A percentile compares a stretch with the other conserved stretches of the same genome.
Conservation (phyloP, 1,140 invertebrate genomes). For the Riptortus pedestris region DNA sequence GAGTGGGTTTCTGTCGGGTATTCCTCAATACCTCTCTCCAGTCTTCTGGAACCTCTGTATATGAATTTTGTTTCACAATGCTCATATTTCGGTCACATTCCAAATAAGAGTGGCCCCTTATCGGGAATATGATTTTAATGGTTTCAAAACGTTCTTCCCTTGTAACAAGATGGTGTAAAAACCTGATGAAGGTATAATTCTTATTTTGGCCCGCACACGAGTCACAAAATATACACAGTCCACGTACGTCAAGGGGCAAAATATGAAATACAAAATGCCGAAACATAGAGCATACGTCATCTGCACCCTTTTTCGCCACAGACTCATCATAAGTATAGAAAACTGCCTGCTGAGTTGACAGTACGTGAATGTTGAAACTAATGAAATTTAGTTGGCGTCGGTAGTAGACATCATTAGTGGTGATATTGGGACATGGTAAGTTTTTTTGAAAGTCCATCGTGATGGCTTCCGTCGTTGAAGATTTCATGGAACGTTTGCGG, state of each 20-base stretch:
- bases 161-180: too few relatives aligned
- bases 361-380: constrained; percentile 27
- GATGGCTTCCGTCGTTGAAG: not conserved
- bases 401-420: constrained; percentile 28
- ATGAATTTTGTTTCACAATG: not conserved
- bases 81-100: constrained; percentile 13
- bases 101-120: constrained; percentile 13
- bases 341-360: constrained; percentile 18
- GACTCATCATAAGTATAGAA: constrained; percentile 29
- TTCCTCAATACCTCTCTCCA: not conserved
- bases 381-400: constrained; percentile 25
- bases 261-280: constrained; percentile 23
- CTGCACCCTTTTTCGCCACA: constrained; percentile 26
- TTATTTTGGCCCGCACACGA: constrained; percentile 26
- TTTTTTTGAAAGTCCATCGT: constrained; percentile 15
- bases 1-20: too few relatives aligned
- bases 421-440: constrained; percentile 22
- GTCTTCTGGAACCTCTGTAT: not conserved
- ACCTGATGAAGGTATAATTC: constrained; percentile 22
- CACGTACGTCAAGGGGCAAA: constrained; percentile 18
- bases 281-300: constrained; percentile 27
- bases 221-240: constrained; percentile 25
- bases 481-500: not conserved
- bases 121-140: constrained; percentile 20
- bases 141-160: not conserved